Evolutionary conservation across 2,888 invertebrate species (phyloP).

Genomic region (Tillus elongatus): DNA sequence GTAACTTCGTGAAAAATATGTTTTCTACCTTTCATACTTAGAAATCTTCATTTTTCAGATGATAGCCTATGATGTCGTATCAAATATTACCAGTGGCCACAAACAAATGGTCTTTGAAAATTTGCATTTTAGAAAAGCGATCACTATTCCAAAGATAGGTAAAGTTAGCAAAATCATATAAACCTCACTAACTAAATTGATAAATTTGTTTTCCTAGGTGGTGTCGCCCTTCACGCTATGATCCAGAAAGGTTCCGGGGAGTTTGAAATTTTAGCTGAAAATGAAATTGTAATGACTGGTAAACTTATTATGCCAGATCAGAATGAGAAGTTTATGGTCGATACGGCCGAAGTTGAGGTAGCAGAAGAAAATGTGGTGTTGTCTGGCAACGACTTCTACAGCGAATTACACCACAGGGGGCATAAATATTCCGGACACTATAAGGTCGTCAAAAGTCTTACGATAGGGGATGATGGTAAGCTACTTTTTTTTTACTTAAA

Average conservation of each 20-base stretch:
- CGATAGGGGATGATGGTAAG: constrained; percentile 34
- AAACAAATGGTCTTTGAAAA: constrained; percentile 37
- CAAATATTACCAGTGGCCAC: constrained; percentile 25
- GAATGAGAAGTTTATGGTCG: constrained; percentile 47
- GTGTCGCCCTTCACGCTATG: constrained; percentile 38
- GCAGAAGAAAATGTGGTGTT: constrained; percentile 45
- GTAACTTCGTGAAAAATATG: too few relatives aligned
- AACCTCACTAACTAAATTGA: neutral
- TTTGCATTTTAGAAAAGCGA: constrained; percentile 32
- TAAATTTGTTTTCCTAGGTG: constrained; percentile 23
- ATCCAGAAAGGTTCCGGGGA: constrained; percentile 39
- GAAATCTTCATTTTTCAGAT: constrained; percentile 25
- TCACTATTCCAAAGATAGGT: constrained; percentile 33
- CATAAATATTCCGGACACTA: constrained; percentile 44
- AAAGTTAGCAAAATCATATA: constrained; percentile 10
- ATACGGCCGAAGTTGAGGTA: constrained; percentile 40
- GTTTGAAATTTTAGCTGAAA: constrained; percentile 43
- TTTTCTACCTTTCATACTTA: too few relatives aligned
- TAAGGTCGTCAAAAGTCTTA: constrained; percentile 31
- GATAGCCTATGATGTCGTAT: constrained; percentile 28
- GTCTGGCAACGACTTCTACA: constrained; percentile 57
- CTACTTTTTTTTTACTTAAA: constrained; percentile 5
- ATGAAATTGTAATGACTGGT: constrained; percentile 62
- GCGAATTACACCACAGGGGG: constrained; percentile 60
- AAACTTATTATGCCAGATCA: constrained; percentile 52